Evolutionary conservation across 2,797 vertebrate genomes (phyloP), one percentile per base, ranked within the genome.

Genomic region (Hippoglossus hippoglossus): DNA sequence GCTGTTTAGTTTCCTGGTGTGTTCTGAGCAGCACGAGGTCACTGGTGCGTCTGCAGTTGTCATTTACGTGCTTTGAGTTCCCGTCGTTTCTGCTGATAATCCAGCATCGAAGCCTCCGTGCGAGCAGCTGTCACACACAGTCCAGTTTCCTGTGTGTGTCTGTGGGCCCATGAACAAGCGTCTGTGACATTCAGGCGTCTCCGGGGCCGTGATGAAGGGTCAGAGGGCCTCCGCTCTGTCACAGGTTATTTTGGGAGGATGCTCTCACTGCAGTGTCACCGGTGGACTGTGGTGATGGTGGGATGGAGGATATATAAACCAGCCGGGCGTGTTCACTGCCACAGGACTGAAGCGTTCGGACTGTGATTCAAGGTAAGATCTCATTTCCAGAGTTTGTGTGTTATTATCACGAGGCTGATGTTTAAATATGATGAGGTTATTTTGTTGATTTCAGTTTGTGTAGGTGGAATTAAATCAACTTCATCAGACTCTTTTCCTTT

Each of bases 241-340:
- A 93, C 71, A 6, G 44, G 92, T 90, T 95, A 94, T 94, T 95
- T 94, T 94, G 54, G 86, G 91, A 84, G 82, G 80, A 88, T 83
- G 50, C 56, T 75, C 81, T 91, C 76, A 89, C 12, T 63, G 62
- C 36, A n/a, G 76, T 75, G 88, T 90, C 91, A 83, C 67, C 44
- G 51, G 62, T 50, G 63, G 67, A 39, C 83, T 5, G 61, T 71
- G 82, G 67, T 56, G 77, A 84, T 86, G 87, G 73, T 6, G 73
- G 78, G 84, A 81, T 72, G 77, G 68, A 31, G 31, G 22, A 70
- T 93, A 94, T 94, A 88, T 94, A 94, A 94, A 68, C 55, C 13
- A 21, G 3, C n/a, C 5, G 1, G 2, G 16, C n/a, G 24, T 2
- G 1, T 39, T 19, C 49, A 19, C 41, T 16, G 28, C 57, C 63